phyloP scores from a whole-genome alignment of 2,888 invertebrate genomes.

The Noctua pronuba region DNA sequence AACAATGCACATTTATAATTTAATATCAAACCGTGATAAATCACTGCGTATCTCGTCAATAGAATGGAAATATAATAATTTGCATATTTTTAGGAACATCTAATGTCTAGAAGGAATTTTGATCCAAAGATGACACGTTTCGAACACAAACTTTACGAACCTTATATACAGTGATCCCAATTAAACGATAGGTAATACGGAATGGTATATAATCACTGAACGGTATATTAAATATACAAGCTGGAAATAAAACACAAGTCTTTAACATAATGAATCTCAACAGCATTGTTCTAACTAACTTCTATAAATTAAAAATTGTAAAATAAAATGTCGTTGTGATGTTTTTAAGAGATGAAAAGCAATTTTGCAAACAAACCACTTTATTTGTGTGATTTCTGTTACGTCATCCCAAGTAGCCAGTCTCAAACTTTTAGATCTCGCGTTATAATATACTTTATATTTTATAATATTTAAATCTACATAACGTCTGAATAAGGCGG shows the following conservation, averaged over 20 bases:
- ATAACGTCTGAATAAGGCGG: constrained; percentile 68
- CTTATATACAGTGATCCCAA: constrained; percentile 73
- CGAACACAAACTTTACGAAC: constrained; percentile 70
- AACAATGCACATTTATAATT: constrained; percentile 69
- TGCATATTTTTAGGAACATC: constrained; percentile 77
- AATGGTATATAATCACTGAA: constrained; percentile 80
- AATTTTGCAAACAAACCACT: constrained; percentile 46
- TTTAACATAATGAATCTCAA: constrained; percentile 75
- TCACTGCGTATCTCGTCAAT: constrained; percentile 68
- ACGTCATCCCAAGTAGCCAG: constrained; percentile 64
- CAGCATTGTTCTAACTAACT: constrained; percentile 78
- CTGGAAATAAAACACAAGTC: constrained; percentile 63
- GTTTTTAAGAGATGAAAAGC: constrained; percentile 52
- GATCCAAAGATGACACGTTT: constrained; percentile 69
- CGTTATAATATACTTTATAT: constrained; percentile 57
- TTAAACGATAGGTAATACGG: constrained; percentile 74
- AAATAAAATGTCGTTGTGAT: constrained; percentile 66
- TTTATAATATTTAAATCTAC: constrained; percentile 64
- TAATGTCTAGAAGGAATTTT: constrained; percentile 74
- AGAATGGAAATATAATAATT: constrained; percentile 68
- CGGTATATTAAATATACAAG: constrained; percentile 70
- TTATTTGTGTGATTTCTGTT: constrained; percentile 63
- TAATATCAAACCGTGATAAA: constrained; percentile 69
- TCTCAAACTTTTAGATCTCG: constrained; percentile 63
- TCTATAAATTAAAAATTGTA: constrained; percentile 65